Percentiles rank a stretch among this genome's conserved stretches.
These are phyloP conservation scores for human (Homo sapiens) DNA, from an alignment of 2,113 vertebrate species.

Conservation along the genomic window GRCh38 chr16:8421001-8421500, in stretches of 20 bases:
- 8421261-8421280: background rate
- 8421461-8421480: conserved; percentile 70
- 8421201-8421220: background rate
- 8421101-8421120: conserved; percentile 41
- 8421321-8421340: background rate
- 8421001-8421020: background rate
- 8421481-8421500: conserved; percentile 74
- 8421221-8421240: background rate
- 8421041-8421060: background rate
- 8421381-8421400: conserved; percentile 52
- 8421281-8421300: background rate
- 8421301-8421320: background rate
- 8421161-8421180: background rate
- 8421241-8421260: background rate
- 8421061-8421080: background rate
- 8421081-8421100: background rate
- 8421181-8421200: background rate
- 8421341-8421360: conserved; percentile 71
- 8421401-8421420: conserved; percentile 63
- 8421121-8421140: background rate
- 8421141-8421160: conserved; percentile 25
- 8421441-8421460: conserved; percentile 59
- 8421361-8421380: conserved; percentile 60
- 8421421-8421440: conserved; percentile 64
- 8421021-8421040: background rate